Evolutionary conservation across 2,888 invertebrate species (phyloP), one percentile per base, ranked within the genome.

Genomic region (Mythimna albipuncta): DNA sequence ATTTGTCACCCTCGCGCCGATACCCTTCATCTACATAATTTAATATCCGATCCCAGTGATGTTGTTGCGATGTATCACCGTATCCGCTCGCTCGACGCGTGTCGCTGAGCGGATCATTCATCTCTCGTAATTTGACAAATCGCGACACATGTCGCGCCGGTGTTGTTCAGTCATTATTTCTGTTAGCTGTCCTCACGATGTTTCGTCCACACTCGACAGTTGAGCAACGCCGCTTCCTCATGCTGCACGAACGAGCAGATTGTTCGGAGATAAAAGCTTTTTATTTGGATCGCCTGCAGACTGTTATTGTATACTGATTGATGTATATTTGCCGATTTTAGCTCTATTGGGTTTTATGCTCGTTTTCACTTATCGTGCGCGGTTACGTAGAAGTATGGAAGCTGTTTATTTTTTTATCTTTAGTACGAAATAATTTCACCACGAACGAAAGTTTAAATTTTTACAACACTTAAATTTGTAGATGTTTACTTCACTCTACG

Each of bases 101-200:
- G 67, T 59, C 68, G 10, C 38, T 41, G 44, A n/a, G 50, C 26
- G 58, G 55, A 62, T 38, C 76, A 58, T 67, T 75, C 81, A 19
- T 75, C 81, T 75, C 66, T 62, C 52, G 41, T 81, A 58, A 81
- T 62, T 44, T 65, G 81, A 75, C 76, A 76, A 52, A 52, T 62
- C 11, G 38, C 65, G 50, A 52, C 65, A 47, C 64, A 61, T 68
- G 55, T 55, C 41, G 75, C 5, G 21, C 10, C 21, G 2, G 32
- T 38, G 6, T 58, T 32, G 52, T 38, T 32, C 52, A 32, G 57
- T 35, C 41, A 41, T 38, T 41, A 41, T 13, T 50, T 41, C 55
- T 71, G 21, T 16, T 1, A 21, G 11, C 19, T 55, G 11, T 54
- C 13, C 19, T 2, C n/a, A 26, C 16, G 47, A 11, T 41, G 38